These are phyloP conservation scores for Eugnorisma glareosa DNA, from an alignment of 2,888 invertebrate genomes.

Conservation along the genomic window DNA sequence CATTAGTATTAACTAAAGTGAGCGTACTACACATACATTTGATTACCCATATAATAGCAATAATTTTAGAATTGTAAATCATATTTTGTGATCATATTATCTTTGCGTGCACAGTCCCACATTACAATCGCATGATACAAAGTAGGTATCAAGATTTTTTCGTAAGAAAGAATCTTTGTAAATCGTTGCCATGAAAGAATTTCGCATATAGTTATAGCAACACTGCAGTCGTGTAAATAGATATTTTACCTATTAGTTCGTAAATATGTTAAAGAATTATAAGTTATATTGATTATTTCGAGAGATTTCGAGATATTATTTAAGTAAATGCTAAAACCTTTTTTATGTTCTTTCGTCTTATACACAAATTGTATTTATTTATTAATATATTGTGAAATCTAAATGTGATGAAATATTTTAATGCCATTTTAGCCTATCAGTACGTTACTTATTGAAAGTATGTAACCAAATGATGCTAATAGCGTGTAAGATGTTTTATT, in stretches of 20 bases:
- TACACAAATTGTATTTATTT: conserved; percentile 78
- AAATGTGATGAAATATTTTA: conserved; percentile 88
- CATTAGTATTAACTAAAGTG: conserved; percentile 70
- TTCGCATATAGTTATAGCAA: conserved; percentile 67
- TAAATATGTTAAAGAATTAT: conserved; percentile 68
- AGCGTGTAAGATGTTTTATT: conserved; percentile 87
- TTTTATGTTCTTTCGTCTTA: conserved; percentile 63
- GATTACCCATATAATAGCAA: conserved; percentile 52
- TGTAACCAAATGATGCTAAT: conserved; percentile 90
- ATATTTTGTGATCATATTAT: conserved; percentile 52
- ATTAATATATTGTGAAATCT: conserved; percentile 80
- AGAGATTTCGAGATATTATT: conserved; percentile 67
- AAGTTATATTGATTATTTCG: conserved; percentile 71
- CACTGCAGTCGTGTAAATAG: conserved; percentile 77
- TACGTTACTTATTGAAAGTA: conserved; percentile 86
- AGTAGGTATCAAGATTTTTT: conserved; percentile 51
- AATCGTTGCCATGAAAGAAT: conserved; percentile 74
- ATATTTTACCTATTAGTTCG: conserved; percentile 73
- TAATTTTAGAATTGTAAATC: conserved; percentile 48
- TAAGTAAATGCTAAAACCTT: conserved; percentile 62
- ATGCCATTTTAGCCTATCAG: conserved; percentile 89
- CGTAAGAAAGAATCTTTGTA: conserved; percentile 50
- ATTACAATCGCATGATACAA: conserved; percentile 45
- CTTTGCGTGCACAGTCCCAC: conserved; percentile 46
- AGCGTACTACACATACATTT: conserved; percentile 54